These are phyloP conservation scores for Cephus cinctus DNA, from an alignment of 1,140 invertebrate species.

Conservation along the genomic window DNA sequence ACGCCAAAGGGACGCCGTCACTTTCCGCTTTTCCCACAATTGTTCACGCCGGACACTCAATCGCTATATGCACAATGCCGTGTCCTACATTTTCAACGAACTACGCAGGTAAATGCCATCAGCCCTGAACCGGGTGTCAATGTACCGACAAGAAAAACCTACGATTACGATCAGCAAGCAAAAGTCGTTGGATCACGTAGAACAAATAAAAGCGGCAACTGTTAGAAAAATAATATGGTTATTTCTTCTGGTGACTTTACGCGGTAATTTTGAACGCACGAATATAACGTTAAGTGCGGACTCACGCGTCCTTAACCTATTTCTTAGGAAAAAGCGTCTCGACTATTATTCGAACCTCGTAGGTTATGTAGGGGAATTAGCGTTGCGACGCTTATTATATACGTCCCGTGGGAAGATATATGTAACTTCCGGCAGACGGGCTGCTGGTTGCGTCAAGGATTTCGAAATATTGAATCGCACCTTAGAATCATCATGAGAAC, in stretches of 20 bases:
- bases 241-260: conserved; percentile 5
- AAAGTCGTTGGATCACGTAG: conserved; percentile 2
- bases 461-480: no score
- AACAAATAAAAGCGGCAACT: conserved; percentile 1
- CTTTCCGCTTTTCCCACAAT: conserved; percentile 8
- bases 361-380: no score
- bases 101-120: conserved; percentile 1
- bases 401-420: no score
- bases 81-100: conserved; percentile 13
- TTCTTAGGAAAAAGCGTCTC: no score
- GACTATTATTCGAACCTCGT: no score
- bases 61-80: neutral
- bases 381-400: no score
- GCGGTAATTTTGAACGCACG: conserved; percentile 1
- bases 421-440: no score
- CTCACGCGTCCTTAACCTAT: no score
- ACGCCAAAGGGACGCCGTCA: conserved; percentile 5
- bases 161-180: conserved; percentile 15
- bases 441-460: no score
- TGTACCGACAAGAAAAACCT: conserved; percentile 14
- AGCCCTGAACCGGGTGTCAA: conserved; percentile 27
- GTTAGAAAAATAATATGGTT: neutral
- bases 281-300: no score
- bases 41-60: neutral
- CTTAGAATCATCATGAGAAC: no score